These are phyloP conservation scores for Mylabris sibirica DNA, from an alignment of 2,888 invertebrate genomes.

Conservation along the genomic window DNA sequence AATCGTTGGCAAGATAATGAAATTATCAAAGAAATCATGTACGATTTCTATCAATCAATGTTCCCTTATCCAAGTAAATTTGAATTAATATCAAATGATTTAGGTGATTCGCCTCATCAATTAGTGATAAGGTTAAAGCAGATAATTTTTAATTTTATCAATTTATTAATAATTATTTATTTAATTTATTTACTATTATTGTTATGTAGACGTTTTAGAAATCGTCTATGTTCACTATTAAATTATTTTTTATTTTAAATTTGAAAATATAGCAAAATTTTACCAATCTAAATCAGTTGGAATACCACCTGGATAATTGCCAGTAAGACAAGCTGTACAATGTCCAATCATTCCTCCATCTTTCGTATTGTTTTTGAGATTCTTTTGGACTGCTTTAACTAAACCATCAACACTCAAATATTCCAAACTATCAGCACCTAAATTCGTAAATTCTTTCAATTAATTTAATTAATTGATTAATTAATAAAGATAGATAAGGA, in stretches of 20 bases:
- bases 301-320: slow-evolving; percentile 86
- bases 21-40: slow-evolving; percentile 72
- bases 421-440: slow-evolving; percentile 91
- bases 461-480: no score
- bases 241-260: neutral
- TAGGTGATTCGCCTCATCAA: slow-evolving; percentile 66
- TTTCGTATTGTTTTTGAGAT: slow-evolving; percentile 68
- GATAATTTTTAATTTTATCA: neutral
- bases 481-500: no score
- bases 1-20: slow-evolving; percentile 69
- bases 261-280: slow-evolving; percentile 13
- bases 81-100: slow-evolving; percentile 73
- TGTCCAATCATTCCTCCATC: slow-evolving; percentile 88
- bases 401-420: slow-evolving; percentile 95
- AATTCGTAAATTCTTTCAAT: no score
- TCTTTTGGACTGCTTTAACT: slow-evolving; percentile 83
- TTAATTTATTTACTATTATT: slow-evolving; percentile 1
- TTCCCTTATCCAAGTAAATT: slow-evolving; percentile 76
- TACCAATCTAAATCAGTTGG: slow-evolving; percentile 69
- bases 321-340: slow-evolving; percentile 95
- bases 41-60: slow-evolving; percentile 78
- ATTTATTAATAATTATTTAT: neutral
- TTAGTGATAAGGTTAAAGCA: neutral
- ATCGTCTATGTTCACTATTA: neutral
- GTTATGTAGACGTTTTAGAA: neutral